A percentile compares a stretch with the other conserved stretches of the same genome.
These are phyloP conservation scores for Gibbula magus DNA, from an alignment of 2,888 invertebrate species.

Conservation along the genomic window DNA sequence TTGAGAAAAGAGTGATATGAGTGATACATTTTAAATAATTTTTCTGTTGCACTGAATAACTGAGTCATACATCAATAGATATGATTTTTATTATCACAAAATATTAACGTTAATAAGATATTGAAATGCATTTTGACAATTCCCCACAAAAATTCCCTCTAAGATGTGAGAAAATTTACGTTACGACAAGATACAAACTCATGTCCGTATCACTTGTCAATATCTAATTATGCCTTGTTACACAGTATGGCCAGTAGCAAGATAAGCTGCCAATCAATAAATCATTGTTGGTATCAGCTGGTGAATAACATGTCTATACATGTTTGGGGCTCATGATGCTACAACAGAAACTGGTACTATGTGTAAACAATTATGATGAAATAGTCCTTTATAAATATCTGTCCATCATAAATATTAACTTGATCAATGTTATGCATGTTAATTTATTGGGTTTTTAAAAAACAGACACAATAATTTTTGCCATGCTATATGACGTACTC, in stretches of 20 bases:
- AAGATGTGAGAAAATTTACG: not conserved
- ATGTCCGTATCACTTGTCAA: not conserved
- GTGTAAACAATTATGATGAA: not conserved
- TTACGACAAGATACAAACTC: not conserved
- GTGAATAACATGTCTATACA: slow-evolving; percentile 1
- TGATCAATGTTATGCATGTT: not conserved
- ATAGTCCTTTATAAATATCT: not conserved
- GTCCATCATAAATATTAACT: not conserved
- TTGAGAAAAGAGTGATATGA: too few relatives aligned
- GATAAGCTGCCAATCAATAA: not conserved
- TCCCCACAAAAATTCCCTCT: not conserved
- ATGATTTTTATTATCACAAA: too few relatives aligned
- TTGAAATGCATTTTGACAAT: too few relatives aligned
- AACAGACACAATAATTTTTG: too few relatives aligned
- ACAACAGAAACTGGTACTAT: not conserved
- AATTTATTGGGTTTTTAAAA: too few relatives aligned
- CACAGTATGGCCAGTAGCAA: not conserved
- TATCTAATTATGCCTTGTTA: not conserved
- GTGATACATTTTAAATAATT: too few relatives aligned
- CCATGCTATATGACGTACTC: too few relatives aligned
- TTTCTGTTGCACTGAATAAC: too few relatives aligned
- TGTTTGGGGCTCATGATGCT: not conserved
- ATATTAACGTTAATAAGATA: too few relatives aligned
- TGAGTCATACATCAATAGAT: too few relatives aligned
- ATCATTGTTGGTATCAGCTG: slow-evolving; percentile 7